These are phyloP conservation scores for Emydoidea blandingii DNA, from an alignment of 2,797 vertebrate species.

Conservation along the genomic window DNA sequence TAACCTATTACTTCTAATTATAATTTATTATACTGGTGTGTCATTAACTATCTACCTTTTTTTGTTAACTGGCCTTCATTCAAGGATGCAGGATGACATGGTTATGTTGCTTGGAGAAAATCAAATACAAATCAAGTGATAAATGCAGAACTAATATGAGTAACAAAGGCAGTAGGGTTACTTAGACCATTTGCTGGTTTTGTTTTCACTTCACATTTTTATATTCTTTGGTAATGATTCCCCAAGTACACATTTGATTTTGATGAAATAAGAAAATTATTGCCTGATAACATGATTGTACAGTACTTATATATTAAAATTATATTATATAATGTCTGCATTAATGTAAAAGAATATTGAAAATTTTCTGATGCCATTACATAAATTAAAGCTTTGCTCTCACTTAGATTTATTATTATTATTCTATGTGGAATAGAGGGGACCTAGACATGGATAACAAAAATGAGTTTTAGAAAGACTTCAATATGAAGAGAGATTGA, in stretches of 20 bases:
- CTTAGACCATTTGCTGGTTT: conserved; percentile 38
- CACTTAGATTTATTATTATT: background rate
- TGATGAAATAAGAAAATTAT: conserved; percentile 20
- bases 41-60: conserved; percentile 70
- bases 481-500: background rate
- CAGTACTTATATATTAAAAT: conserved; percentile 2
- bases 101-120: conserved; percentile 72
- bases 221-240: conserved; percentile 35
- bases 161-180: conserved; percentile 54
- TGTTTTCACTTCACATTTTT: conserved; percentile 56
- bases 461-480: background rate
- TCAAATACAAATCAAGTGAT: conserved; percentile 71
- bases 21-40: conserved; percentile 65
- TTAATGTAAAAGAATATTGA: conserved; percentile 7
- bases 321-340: too few species aligned
- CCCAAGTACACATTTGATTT: conserved; percentile 24
- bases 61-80: conserved; percentile 74
- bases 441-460: background rate
- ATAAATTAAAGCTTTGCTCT: background rate
- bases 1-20: conserved; percentile 54
- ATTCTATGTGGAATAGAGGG: background rate
- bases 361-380: background rate
- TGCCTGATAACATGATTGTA: background rate
- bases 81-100: conserved; percentile 69
- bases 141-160: conserved; percentile 75